phyloP scores from a whole-genome alignment of 2,888 invertebrate genomes.

The Hymenopus coronatus region DNA sequence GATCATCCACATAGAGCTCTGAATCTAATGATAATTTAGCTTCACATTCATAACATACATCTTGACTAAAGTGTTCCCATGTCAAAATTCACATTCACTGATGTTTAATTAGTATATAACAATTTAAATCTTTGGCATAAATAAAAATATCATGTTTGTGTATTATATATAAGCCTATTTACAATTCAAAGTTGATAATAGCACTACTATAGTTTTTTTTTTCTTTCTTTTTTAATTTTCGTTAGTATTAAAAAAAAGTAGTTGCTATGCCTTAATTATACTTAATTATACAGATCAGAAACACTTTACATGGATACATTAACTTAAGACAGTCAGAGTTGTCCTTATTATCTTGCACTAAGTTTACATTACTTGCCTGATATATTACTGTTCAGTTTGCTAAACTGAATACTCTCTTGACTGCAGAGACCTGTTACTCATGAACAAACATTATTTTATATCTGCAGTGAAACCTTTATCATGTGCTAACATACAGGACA shows the following conservation, averaged over 20 bases:
- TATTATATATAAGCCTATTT: conserved; percentile 5
- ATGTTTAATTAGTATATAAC: neutral
- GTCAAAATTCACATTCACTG: neutral
- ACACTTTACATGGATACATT: neutral
- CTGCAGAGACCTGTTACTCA: neutral
- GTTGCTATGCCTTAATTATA: neutral
- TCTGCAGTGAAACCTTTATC: neutral
- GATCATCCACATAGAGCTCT: neutral
- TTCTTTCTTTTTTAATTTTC: neutral
- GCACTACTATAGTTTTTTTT: neutral
- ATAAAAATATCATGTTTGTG: conserved; percentile 3
- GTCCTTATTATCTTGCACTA: conserved; percentile 3
- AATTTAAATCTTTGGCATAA: conserved; percentile 16
- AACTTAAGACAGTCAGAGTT: neutral
- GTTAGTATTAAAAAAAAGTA: neutral
- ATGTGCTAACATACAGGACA: neutral
- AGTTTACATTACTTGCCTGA: neutral
- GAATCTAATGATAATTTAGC: neutral
- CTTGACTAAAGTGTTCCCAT: neutral
- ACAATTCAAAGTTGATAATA: conserved; percentile 1
- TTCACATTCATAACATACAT: neutral
- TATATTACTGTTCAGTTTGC: neutral
- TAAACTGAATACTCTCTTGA: neutral
- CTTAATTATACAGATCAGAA: neutral
- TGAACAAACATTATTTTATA: neutral